Evolutionary conservation across 2,888 invertebrate genomes (phyloP).

Genomic region (Spicauda simplicius): DNA sequence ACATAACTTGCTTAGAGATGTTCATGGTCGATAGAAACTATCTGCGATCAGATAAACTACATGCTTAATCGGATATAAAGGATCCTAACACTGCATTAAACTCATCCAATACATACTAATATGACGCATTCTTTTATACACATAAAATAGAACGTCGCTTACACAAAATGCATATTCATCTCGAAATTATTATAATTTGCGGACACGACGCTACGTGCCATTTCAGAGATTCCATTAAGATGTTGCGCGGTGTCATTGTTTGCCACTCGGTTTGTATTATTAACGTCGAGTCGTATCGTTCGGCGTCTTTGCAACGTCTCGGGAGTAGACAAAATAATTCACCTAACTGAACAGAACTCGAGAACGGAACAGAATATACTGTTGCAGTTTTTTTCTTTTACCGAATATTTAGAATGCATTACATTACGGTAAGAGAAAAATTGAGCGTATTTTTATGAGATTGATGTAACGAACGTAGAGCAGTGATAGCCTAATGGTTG

Average conservation of each 20-base stretch:
- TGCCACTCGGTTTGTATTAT: constrained; percentile 60
- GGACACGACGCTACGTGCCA: constrained; percentile 47
- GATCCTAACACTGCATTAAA: too few species aligned
- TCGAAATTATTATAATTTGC: constrained; percentile 48
- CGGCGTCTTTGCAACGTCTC: constrained; percentile 45
- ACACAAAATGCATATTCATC: constrained; percentile 18
- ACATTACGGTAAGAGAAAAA: not conserved
- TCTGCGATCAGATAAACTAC: too few species aligned
- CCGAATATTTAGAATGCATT: not conserved
- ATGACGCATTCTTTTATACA: not conserved
- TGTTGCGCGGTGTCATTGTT: constrained; percentile 52
- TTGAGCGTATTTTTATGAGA: too few species aligned
- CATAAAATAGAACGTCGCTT: constrained; percentile 4
- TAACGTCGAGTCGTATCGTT: constrained; percentile 54
- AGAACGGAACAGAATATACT: too few species aligned
- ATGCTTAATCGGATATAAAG: too few species aligned
- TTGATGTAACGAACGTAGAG: too few species aligned
- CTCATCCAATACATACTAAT: too few species aligned
- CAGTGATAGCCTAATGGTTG: too few species aligned
- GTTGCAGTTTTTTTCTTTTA: not conserved
- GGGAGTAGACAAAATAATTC: constrained; percentile 51
- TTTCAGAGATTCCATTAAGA: constrained; percentile 53
- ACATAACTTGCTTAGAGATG: too few species aligned
- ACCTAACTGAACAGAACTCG: constrained; percentile 48
- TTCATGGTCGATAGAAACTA: too few species aligned